Base-by-base conservation (phyloP, 1,140 invertebrate species). In the Calosoma granatense region DNA sequence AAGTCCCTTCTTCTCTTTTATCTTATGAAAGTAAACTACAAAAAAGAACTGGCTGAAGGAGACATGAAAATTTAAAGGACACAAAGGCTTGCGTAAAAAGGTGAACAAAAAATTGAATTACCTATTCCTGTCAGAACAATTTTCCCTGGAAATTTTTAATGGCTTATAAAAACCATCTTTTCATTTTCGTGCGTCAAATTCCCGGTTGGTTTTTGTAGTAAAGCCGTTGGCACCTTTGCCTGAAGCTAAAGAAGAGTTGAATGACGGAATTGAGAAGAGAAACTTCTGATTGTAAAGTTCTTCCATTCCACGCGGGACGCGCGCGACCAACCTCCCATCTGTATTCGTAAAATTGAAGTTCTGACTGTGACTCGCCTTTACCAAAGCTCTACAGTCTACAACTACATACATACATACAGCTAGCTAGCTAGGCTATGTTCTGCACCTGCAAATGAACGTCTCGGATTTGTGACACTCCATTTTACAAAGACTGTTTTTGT, bases 121-220 rank as follows among this genome's bases (percentile, higher is more conserved):
- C 41, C 41, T 12, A 17, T 47, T 47, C 17, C 41, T 17, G 41
- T 47, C 41, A 17, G 41, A 47, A 17, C 9, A 47, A 47, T 47
- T 9, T 9, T 47, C 41, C 17, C 17, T 4, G 41, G 41, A 47
- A 47, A 47, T 47, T 47, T 47, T 17, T 47, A 47, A 47, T 47
- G 41, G 41, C 41, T 47, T 47, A 47, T 47, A 47, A 47, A 47
- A 47, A 47, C 41, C 41, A 47, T 47, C 41, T 47, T 47, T 47
- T 47, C 41, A 47, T 47, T 47, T 47, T 47, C 17, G 41, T 47
- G 26, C 26, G 26, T 30, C 26, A 30, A 30, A 47, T 47, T 17
- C 41, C 41, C 41, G 9, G 17, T 47, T 47, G 41, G 15, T 6
- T 17, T 30, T n/a, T 6, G 26, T 47, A 12, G 17, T 6, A 47